phyloP scores from a whole-genome alignment of 2,113 vertebrate species.

The Eublepharis macularius region DNA sequence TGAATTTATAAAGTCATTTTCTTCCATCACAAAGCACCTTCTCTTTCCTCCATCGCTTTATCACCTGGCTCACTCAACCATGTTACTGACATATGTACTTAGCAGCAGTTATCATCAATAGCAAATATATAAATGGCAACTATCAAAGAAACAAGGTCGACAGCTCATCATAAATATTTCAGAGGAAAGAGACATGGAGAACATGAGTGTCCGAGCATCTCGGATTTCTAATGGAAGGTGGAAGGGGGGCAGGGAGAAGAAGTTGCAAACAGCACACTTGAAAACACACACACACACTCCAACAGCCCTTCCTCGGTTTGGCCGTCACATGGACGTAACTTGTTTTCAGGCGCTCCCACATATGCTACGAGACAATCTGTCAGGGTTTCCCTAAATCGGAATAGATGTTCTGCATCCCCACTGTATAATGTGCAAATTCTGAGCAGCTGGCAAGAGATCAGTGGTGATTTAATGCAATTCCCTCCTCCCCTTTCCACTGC shows the following conservation, averaged over 20 bases:
- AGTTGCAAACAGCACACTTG: constrained; percentile 18
- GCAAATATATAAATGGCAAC: constrained; percentile 64
- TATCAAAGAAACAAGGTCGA: constrained; percentile 63
- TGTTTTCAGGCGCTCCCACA: constrained; percentile 61
- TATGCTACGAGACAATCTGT: constrained; percentile 72
- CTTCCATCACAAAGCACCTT: constrained; percentile 23
- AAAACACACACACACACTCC: not conserved
- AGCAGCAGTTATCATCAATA: constrained; percentile 56
- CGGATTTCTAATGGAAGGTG: constrained; percentile 48
- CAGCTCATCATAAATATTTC: constrained; percentile 62
- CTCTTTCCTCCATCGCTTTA: constrained; percentile 45
- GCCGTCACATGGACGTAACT: constrained; percentile 49
- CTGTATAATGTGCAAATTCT: constrained; percentile 66
- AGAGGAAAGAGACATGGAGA: constrained; percentile 53
- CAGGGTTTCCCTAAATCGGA: constrained; percentile 55
- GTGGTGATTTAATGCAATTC: constrained; percentile 72
- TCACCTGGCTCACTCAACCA: constrained; percentile 52
- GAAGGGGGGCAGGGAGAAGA: not conserved
- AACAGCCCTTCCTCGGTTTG: not conserved
- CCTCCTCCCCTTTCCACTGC: not conserved
- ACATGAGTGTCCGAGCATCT: constrained; percentile 50
- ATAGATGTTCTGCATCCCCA: constrained; percentile 53
- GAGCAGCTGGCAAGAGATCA: constrained; percentile 73
- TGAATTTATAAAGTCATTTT: constrained; percentile 42
- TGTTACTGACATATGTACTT: constrained; percentile 64